phyloP scores from a whole-genome alignment of 2,113 vertebrate species.

The Phoxinus phoxinus region DNA sequence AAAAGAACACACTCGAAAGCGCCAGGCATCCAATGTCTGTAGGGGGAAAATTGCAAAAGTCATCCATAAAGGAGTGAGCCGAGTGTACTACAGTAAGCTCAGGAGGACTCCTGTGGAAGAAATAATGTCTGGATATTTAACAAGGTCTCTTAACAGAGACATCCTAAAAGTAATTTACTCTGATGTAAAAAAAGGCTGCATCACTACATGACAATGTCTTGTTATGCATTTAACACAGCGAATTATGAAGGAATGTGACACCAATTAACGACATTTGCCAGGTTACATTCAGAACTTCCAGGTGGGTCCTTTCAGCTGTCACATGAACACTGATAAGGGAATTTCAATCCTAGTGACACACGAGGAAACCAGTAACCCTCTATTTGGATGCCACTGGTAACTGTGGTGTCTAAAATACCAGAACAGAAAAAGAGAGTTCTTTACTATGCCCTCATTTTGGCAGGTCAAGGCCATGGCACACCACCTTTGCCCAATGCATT shows the following conservation, averaged over 20 bases:
- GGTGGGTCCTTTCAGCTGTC: constrained; percentile 26
- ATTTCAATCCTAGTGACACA: constrained; percentile 18
- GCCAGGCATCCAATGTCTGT: neutral
- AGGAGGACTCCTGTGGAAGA: constrained; percentile 11
- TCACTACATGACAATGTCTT: constrained; percentile 38
- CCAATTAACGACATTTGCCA: neutral
- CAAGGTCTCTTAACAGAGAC: constrained; percentile 28
- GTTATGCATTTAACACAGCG: constrained; percentile 15
- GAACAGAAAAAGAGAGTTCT: constrained; percentile 25
- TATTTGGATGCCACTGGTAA: constrained; percentile 45
- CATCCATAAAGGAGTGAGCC: constrained; percentile 4
- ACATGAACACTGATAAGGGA: constrained; percentile 37
- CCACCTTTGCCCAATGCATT: constrained; percentile 40
- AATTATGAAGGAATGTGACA: constrained; percentile 39
- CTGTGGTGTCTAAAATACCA: constrained; percentile 35
- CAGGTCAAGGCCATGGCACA: constrained; percentile 12
- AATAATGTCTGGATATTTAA: constrained; percentile 36
- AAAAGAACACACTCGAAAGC: neutral
- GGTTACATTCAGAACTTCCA: constrained; percentile 43
- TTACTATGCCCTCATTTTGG: constrained; percentile 39
- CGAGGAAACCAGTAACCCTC: constrained; percentile 6
- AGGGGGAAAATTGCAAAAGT: neutral
- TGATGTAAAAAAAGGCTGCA: constrained; percentile 14
- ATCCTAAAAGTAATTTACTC: constrained; percentile 40
- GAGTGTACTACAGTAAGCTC: neutral